Evolutionary conservation across 2,797 vertebrate species (phyloP).

Genomic region (Molossus molossus): DNA sequence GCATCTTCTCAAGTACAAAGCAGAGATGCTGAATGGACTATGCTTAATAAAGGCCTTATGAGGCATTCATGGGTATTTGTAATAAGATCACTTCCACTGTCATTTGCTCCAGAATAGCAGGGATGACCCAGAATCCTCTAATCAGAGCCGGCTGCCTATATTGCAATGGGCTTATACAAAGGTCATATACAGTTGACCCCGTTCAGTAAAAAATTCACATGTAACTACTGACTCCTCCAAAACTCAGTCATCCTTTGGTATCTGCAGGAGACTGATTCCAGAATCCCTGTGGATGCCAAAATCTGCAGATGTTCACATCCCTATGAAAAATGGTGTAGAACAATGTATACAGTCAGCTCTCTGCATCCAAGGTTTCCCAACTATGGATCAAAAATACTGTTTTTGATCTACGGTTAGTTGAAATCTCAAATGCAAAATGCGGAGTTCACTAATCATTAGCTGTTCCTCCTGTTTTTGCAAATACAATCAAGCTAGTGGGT

Average conservation of each 20-base stretch:
- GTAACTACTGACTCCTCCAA: neutral
- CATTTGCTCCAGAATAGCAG: slow-evolving; percentile 92
- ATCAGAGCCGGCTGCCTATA: slow-evolving; percentile 92
- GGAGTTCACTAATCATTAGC: slow-evolving; percentile 55
- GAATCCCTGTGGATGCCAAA: neutral
- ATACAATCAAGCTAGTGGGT: slow-evolving; percentile 89
- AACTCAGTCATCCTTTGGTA: neutral
- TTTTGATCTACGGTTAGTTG: neutral
- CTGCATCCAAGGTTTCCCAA: neutral
- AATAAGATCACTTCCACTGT: slow-evolving; percentile 92
- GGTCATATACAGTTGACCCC: slow-evolving; percentile 88
- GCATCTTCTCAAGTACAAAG: slow-evolving; percentile 91
- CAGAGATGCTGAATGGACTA: slow-evolving; percentile 92
- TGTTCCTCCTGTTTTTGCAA: slow-evolving; percentile 93
- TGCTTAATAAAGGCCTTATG: slow-evolving; percentile 93
- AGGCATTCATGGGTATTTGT: slow-evolving; percentile 93
- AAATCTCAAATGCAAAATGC: neutral
- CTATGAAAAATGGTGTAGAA: neutral
- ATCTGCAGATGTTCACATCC: neutral
- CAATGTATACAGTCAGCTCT: neutral
- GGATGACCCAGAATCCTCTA: slow-evolving; percentile 94
- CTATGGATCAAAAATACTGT: neutral
- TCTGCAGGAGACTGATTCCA: neutral
- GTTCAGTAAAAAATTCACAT: neutral
- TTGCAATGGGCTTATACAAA: slow-evolving; percentile 92